Conservation (phyloP, 2,113 vertebrate genomes). For the Hiodon alosoides region DNA sequence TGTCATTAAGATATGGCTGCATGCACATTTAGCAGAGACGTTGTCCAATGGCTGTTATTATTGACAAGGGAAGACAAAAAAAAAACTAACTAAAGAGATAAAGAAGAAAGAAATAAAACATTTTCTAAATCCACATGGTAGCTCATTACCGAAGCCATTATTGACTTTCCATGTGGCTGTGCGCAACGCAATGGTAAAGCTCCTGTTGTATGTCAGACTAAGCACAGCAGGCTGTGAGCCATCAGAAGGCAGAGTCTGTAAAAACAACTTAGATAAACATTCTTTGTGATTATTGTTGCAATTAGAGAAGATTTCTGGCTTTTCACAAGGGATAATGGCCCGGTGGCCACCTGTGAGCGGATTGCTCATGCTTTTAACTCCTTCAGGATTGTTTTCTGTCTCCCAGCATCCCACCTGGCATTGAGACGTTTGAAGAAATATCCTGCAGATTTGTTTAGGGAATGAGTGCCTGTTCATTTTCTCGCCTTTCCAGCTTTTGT, state of each 20-base stretch:
- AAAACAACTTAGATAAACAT: conserved; percentile 58
- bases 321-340: conserved; percentile 50
- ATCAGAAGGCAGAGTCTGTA: conserved; percentile 48
- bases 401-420: not conserved
- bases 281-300: conserved; percentile 54
- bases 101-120: conserved; percentile 5
- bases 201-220: conserved; percentile 42
- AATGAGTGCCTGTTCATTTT: no score
- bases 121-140: conserved; percentile 21
- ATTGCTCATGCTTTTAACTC: conserved; percentile 41
- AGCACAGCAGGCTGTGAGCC: conserved; percentile 41
- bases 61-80: not conserved
- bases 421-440: not conserved
- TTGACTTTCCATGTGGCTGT: conserved; percentile 8
- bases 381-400: conserved; percentile 16
- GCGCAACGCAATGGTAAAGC: conserved; percentile 7
- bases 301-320: conserved; percentile 61
- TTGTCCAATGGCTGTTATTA: not conserved
- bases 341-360: conserved; percentile 40
- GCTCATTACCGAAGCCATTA: conserved; percentile 22
- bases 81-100: not conserved
- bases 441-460: not conserved
- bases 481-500: no score
- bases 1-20: not conserved
- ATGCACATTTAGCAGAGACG: not conserved